phyloP scores from a whole-genome alignment of 1,140 invertebrate genomes.

The Bombus confusus region DNA sequence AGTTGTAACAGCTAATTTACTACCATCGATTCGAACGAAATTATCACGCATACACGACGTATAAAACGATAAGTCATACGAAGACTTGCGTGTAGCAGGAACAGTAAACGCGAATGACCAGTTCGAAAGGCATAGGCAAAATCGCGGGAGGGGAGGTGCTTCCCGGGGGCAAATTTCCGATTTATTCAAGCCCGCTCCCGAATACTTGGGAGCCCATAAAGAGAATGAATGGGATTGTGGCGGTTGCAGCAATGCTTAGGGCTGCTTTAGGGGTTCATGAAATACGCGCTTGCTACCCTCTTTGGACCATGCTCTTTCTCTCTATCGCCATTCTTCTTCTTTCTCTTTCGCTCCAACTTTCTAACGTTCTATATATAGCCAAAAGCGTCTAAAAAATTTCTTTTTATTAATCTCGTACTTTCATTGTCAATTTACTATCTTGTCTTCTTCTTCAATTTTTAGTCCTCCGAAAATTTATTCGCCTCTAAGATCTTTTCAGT shows the following conservation, averaged over 20 bases:
- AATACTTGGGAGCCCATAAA: slow-evolving; percentile 80
- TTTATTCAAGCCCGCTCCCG: slow-evolving; percentile 78
- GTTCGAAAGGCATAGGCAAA: slow-evolving; percentile 64
- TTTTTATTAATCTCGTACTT: background rate
- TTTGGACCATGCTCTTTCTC: slow-evolving; percentile 44
- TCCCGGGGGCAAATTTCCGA: slow-evolving; percentile 74
- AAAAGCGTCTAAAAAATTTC: background rate
- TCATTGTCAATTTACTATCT: background rate
- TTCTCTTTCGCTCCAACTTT: slow-evolving; percentile 38
- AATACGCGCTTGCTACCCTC: slow-evolving; percentile 72
- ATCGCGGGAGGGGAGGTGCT: slow-evolving; percentile 49
- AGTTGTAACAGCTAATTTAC: background rate
- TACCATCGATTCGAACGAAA: background rate
- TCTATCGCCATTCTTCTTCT: slow-evolving; percentile 24
- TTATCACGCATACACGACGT: background rate
- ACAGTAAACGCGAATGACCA: slow-evolving; percentile 54
- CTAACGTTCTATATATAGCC: slow-evolving; percentile 22
- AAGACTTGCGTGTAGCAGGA: background rate
- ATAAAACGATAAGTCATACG: slow-evolving; percentile 38
- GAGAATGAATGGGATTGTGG: slow-evolving; percentile 79
- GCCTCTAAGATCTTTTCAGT: background rate
- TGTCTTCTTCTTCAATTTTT: background rate
- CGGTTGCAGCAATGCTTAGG: slow-evolving; percentile 73
- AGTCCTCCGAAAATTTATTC: background rate
- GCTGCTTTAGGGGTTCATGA: slow-evolving; percentile 77